Percentiles rank a stretch among this genome's conserved stretches.
phyloP scores from a whole-genome alignment of 2,797 vertebrate species.

The Platyrinchus mystaceus region DNA sequence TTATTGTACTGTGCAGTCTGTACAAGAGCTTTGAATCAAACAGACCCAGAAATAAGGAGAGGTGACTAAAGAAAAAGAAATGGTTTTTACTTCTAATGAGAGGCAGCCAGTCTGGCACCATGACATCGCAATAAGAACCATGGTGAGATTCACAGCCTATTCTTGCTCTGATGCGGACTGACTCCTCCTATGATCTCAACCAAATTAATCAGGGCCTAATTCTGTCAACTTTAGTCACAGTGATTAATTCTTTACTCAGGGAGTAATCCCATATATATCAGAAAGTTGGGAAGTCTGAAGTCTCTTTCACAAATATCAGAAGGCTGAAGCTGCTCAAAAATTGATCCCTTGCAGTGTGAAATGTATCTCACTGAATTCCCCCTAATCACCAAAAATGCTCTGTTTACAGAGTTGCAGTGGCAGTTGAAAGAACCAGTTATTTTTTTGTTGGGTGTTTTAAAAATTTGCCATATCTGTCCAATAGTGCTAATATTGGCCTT shows the following conservation, averaged over 20 bases:
- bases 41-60: neutral
- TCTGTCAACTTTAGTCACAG: neutral
- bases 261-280: neutral
- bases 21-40: neutral
- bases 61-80: neutral
- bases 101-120: neutral
- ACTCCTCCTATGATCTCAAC: neutral
- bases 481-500: neutral
- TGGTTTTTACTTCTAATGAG: neutral
- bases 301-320: neutral
- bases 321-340: neutral
- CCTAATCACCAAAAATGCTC: neutral
- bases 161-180: neutral
- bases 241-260: neutral
- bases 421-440: neutral
- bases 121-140: neutral
- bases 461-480: neutral
- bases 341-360: neutral
- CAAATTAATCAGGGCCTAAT: conserved; percentile 24
- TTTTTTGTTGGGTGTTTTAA: neutral
- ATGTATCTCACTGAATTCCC: neutral
- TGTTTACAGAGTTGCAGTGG: neutral
- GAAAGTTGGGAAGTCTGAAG: neutral
- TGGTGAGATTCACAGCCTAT: neutral
- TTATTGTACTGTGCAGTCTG: neutral